Base-by-base conservation (phyloP, 2,888 invertebrate species). In the Slavum lentiscoides region DNA sequence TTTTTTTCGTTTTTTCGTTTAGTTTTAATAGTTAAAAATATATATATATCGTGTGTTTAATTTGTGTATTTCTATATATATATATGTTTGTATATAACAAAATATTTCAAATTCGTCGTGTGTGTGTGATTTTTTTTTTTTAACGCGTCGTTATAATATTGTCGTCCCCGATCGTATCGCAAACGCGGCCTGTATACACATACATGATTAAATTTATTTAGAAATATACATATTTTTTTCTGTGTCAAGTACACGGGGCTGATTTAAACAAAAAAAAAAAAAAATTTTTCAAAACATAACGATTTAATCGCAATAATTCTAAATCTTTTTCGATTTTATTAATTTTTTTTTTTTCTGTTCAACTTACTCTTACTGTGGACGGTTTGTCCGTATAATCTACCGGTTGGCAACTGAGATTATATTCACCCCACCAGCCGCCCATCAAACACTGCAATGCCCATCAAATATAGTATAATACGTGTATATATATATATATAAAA, bases 391-490 rank as follows among this genome's bases (percentile, higher is more conserved):
- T 90, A 89, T 94, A 93, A 90, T 96, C 95, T 87, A 96, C 95
- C 83, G 95, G 95, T 89, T 96, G 94, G 89, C 96, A 96, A 86
- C 91, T 91, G 87, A 92, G 91, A 88, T 92, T 94, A 91, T 96
- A 96, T 86, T 94, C 91, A 86, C 91, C 90, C 91, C 93, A 92
- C 95, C 95, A 96, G 87, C 95, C 95, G 86, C 93, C 92, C 92
- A 92, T 92, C 89, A 93, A 90, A 88, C 92, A 91, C 94, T 94
- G 89, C 87, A 87, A 88, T 85, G 68, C 58, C 67, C 75, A 76
- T 70, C 81, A 81, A 73, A 66, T 61, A 73, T 62, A 81, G 59
- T 39, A 30, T 30, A 30, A 30, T 30, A 30, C 4, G 4, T 67
- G 49, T 81, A 73, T 43, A 82, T 19, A 77, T n/a, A n/a, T n/a